Evolutionary conservation across 2,797 vertebrate species (phyloP).

Genomic region (Hemibagrus guttatus): DNA sequence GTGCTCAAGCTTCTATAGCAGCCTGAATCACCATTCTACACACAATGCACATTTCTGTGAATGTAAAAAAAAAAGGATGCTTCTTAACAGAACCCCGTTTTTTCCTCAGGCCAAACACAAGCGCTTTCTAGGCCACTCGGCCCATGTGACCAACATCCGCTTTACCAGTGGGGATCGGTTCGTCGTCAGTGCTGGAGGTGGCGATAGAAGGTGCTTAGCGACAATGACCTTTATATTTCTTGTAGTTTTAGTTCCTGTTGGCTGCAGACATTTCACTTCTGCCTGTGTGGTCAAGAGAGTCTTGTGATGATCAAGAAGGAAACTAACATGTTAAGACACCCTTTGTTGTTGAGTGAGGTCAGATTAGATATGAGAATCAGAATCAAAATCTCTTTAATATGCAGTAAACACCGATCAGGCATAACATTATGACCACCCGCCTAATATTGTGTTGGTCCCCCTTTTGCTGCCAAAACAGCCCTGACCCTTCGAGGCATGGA

Average conservation of each 20-base stretch:
- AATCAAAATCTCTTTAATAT: background rate
- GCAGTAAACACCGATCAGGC: no score
- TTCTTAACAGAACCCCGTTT: slow-evolving; percentile 24
- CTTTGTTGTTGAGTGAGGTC: background rate
- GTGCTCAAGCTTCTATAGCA: background rate
- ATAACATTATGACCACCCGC: no score
- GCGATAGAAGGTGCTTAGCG: slow-evolving; percentile 87
- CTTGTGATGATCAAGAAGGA: background rate
- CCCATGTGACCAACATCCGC: slow-evolving; percentile 93
- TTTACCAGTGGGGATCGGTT: slow-evolving; percentile 92
- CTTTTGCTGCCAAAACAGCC: no score
- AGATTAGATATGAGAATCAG: background rate
- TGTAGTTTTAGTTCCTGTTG: slow-evolving; percentile 16
- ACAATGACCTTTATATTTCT: background rate
- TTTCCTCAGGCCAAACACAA: slow-evolving; percentile 92
- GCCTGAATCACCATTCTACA: background rate
- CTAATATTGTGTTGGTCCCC: no score
- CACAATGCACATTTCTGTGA: background rate
- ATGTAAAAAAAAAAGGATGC: background rate
- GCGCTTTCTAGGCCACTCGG: slow-evolving; percentile 94
- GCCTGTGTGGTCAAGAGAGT: background rate
- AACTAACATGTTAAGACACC: background rate
- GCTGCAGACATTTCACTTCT: slow-evolving; percentile 24
- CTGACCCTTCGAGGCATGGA: no score
- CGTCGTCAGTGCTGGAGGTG: slow-evolving; percentile 91